phyloP scores from a whole-genome alignment of 1,140 invertebrate species.

The Eupeodes corollae region DNA sequence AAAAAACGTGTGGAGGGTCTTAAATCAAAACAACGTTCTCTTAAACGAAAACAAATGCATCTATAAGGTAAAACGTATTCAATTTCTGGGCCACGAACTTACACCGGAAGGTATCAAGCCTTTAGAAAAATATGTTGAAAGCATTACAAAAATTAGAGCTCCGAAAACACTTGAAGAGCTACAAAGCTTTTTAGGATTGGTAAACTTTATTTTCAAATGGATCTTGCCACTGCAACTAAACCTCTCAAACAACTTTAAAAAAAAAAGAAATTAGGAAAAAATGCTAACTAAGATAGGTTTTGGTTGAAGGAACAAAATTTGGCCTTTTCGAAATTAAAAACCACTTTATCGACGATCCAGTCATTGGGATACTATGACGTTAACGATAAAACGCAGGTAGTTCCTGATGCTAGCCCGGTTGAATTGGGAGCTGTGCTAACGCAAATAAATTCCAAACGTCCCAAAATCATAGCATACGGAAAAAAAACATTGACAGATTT shows the following conservation, averaged over 20 bases:
- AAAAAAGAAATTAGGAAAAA: conserved; percentile 14
- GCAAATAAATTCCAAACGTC: not conserved
- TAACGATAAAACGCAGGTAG: conserved; percentile 27
- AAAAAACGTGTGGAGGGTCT: conserved; percentile 8
- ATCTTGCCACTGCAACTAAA: conserved; percentile 17
- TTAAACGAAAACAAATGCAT: conserved; percentile 15
- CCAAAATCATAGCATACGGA: conserved; percentile 28
- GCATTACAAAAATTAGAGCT: conserved; percentile 9
- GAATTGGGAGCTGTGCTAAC: too few species aligned
- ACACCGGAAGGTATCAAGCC: conserved; percentile 28
- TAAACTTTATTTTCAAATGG: conserved; percentile 35
- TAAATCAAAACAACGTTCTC: conserved; percentile 9
- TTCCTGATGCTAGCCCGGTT: conserved; percentile 18
- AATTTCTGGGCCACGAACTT: conserved; percentile 36
- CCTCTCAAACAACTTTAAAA: conserved; percentile 20
- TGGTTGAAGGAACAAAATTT: conserved; percentile 11
- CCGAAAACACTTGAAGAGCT: conserved; percentile 20
- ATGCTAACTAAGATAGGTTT: too few species aligned
- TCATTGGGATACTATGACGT: conserved; percentile 9
- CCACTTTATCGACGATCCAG: conserved; percentile 12
- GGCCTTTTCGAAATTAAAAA: conserved; percentile 18
- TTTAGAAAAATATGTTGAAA: conserved; percentile 24
- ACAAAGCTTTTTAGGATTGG: conserved; percentile 31
- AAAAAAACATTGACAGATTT: conserved; percentile 29
- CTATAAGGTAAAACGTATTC: conserved; percentile 20